These are phyloP conservation scores for Myotis brandtii DNA, from an alignment of 2,113 vertebrate genomes.

Conservation along the genomic window DNA sequence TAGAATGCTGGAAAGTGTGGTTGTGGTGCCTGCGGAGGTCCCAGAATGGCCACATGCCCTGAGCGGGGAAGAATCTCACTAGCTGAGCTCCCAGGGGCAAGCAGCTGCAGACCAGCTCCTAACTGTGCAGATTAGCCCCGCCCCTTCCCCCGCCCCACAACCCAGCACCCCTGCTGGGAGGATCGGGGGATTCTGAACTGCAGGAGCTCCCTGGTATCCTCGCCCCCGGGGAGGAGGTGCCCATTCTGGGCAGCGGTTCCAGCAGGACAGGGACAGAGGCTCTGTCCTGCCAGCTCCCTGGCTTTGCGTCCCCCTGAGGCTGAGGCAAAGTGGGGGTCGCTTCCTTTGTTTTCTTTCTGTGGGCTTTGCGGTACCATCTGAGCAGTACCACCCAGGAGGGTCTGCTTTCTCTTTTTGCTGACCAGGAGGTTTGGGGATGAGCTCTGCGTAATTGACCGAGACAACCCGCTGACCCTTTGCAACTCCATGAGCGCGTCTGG, in stretches of 20 bases:
- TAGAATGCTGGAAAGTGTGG: background rate
- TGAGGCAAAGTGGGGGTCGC: background rate
- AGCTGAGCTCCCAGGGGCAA: too few species aligned
- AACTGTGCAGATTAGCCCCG: background rate
- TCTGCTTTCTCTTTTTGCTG: conserved; percentile 73
- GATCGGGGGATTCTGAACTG: background rate
- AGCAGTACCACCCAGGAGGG: conserved; percentile 74
- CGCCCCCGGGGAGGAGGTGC: background rate
- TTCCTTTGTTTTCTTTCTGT: conserved; percentile 63
- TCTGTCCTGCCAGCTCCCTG: background rate
- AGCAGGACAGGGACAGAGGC: background rate
- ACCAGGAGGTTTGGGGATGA: conserved; percentile 21
- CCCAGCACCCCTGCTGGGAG: background rate
- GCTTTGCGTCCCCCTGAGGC: background rate
- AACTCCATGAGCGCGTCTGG: background rate
- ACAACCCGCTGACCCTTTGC: conserved; percentile 65
- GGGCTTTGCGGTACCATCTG: conserved; percentile 46
- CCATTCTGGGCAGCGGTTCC: background rate
- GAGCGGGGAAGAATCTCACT: background rate
- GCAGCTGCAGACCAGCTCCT: background rate
- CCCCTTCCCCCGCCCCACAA: background rate
- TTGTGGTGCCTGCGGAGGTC: background rate
- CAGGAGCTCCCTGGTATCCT: background rate
- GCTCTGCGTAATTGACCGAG: conserved; percentile 17
- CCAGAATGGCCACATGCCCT: background rate